Evolutionary conservation across 2,797 vertebrate genomes (phyloP).

Genomic region (Nasua narica): DNA sequence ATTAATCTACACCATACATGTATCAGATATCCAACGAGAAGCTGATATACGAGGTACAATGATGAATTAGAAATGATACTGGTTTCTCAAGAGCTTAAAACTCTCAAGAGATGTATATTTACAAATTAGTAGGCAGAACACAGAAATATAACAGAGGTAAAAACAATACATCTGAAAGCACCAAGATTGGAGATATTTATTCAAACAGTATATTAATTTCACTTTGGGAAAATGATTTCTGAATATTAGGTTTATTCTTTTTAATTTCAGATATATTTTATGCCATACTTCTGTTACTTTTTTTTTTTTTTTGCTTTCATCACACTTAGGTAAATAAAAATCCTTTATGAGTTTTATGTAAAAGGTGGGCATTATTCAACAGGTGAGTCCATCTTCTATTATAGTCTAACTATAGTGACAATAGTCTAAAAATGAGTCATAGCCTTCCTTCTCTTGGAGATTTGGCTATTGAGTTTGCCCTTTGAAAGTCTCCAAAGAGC

Average conservation of each 20-base stretch:
- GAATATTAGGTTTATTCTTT: neutral
- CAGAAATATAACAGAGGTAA: slow-evolving; percentile 12
- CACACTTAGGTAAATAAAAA: neutral
- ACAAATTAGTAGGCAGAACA: neutral
- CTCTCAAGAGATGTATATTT: slow-evolving; percentile 3
- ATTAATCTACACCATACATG: neutral
- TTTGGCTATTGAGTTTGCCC: neutral
- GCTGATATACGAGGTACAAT: neutral
- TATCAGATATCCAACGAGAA: neutral
- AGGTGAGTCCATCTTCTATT: neutral
- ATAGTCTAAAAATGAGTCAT: neutral
- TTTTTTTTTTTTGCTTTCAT: neutral
- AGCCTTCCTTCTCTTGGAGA: neutral
- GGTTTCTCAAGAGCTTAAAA: neutral
- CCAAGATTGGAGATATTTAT: neutral
- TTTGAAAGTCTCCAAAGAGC: neutral
- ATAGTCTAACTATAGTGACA: neutral
- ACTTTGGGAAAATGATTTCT: neutral
- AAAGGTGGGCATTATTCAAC: neutral
- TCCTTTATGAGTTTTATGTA: neutral
- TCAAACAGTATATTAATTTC: neutral
- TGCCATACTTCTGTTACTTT: neutral
- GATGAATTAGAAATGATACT: neutral
- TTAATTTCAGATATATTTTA: neutral
- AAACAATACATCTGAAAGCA: neutral